Percentiles rank a stretch among this genome's conserved stretches.
Evolutionary conservation across 2,797 vertebrate species (phyloP).

Genomic region (Chloroceryle amazona): DNA sequence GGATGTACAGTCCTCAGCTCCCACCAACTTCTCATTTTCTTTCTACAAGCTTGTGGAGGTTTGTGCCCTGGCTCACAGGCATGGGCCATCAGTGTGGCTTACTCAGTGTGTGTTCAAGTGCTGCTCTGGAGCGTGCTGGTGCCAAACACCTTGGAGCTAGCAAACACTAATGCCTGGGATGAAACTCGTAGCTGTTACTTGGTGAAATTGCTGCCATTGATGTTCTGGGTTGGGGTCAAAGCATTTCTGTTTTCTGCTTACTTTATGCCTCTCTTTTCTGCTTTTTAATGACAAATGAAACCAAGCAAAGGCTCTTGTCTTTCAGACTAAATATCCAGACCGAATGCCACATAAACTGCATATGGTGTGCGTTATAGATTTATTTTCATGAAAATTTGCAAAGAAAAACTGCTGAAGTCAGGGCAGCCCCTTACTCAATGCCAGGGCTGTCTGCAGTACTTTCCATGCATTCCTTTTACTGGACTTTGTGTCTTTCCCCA

Average conservation of each 20-base stretch:
- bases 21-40: not conserved
- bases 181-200: not conserved
- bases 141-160: not conserved
- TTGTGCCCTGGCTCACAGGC: not conserved
- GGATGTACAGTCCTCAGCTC: not conserved
- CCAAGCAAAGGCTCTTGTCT: not conserved
- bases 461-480: not conserved
- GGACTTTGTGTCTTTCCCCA: not conserved
- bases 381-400: not conserved
- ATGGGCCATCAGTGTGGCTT: accelerated
- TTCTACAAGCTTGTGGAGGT: not conserved
- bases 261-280: not conserved
- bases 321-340: conserved; percentile 3
- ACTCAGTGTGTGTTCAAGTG: accelerated
- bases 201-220: not conserved
- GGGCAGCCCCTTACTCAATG: not conserved
- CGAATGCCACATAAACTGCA: not conserved
- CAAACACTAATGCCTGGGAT: accelerated
- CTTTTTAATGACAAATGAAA: not conserved
- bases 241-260: not conserved
- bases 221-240: not conserved
- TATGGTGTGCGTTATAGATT: not conserved
- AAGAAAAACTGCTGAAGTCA: conserved; percentile 21
- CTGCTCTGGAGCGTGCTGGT: not conserved
- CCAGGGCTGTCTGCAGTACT: not conserved